phyloP scores from a whole-genome alignment of 2,113 vertebrate species.

The Toxotes chatareus region DNA sequence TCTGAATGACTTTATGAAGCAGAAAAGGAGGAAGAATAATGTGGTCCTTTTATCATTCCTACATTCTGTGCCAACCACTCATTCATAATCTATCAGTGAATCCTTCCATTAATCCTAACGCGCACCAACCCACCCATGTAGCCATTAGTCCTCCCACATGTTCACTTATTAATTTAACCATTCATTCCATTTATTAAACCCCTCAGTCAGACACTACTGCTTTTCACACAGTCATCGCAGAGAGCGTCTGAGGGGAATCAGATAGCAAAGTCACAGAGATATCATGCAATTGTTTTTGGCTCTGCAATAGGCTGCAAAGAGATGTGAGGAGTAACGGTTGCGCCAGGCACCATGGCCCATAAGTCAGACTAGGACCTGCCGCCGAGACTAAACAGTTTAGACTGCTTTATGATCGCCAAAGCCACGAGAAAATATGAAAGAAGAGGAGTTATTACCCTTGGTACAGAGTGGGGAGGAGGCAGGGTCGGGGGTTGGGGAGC shows the following conservation, averaged over 20 bases:
- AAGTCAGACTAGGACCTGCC: conserved; percentile 70
- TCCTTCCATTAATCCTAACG: conserved; percentile 23
- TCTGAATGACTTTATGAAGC: background rate
- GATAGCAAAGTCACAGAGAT: conserved; percentile 37
- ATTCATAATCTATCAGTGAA: conserved; percentile 11
- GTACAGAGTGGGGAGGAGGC: conserved; percentile 17
- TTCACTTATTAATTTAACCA: conserved; percentile 19
- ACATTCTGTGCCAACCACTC: background rate
- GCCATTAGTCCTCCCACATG: conserved; percentile 16
- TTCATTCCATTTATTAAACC: conserved; percentile 12
- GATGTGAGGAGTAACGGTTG: conserved; percentile 57
- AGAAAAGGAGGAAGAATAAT: background rate
- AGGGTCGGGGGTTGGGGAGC: background rate
- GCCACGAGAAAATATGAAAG: conserved; percentile 80
- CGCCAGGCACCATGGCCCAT: conserved; percentile 60
- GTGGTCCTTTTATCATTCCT: background rate
- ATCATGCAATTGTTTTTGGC: conserved; percentile 27
- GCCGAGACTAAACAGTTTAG: conserved; percentile 84
- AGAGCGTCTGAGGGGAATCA: conserved; percentile 24
- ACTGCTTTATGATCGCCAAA: conserved; percentile 75
- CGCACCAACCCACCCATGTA: background rate
- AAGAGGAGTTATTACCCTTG: conserved; percentile 70
- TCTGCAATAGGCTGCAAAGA: background rate
- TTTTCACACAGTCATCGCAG: conserved; percentile 15
- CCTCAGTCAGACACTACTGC: background rate